Evolutionary conservation across 2,888 invertebrate species (phyloP), one percentile per base, ranked within the genome.

Genomic region (Mechanitis messenoides): DNA sequence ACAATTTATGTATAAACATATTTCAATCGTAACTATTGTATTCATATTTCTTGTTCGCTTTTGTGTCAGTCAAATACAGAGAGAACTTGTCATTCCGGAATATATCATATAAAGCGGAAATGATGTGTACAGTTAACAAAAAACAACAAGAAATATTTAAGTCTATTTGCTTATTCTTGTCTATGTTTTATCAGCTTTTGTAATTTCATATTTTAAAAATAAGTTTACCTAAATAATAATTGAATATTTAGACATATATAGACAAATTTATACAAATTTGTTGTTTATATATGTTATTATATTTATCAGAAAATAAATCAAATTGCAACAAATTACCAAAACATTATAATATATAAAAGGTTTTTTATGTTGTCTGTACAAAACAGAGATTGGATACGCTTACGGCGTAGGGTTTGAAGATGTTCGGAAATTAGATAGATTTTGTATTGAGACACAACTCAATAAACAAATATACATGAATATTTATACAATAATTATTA

Each of bases 381-480:
- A 11, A 55, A 45, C 53, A 12, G 56, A 55, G 31, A 61, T 58
- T 55, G 45, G 42, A 65, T 59, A 63, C 63, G 63, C 61, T 55
- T 33, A 38, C 45, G 46, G 56, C 56, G 50, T 55, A 55, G 45
- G 47, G 28, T 42, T 58, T 57, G 50, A 54, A 58, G 45, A 59
- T 59, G 63, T 60, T 62, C 65, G 62, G 66, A 66, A 68, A 68
- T 65, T 65, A 68, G 64, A 66, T 66, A 66, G 62, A 60, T 61
- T 56, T 53, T 59, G 61, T 64, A 66, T 62, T 58, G 64, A 67
- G 63, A 62, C 59, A 56, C 57, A 62, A 64, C 60, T 66, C 61
- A 60, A 65, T 64, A 67, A 69, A 66, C 63, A 68, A 55, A 61
- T 2, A 50, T 3, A 31, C 31, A 31, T 31, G 50, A 42, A 42